Conservation (phyloP, 2,797 vertebrate genomes). For the Myotis daubentonii region DNA sequence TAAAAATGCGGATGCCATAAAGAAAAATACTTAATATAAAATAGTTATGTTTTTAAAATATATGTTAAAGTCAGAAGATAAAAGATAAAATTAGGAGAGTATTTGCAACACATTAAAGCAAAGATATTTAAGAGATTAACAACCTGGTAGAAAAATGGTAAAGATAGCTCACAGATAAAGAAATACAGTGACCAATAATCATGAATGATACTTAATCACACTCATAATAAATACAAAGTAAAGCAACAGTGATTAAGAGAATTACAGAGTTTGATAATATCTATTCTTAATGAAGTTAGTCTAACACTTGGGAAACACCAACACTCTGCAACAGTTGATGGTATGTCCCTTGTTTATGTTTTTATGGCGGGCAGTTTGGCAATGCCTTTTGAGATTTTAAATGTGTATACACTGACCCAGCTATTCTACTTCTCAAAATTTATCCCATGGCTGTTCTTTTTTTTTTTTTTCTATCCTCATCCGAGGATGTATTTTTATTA, state of each 20-base stretch:
- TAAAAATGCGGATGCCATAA: neutral
- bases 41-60: neutral
- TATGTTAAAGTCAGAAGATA: conserved; percentile 37
- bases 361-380: neutral
- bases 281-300: neutral
- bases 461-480: neutral
- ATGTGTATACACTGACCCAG: neutral
- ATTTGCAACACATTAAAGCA: conserved; percentile 39
- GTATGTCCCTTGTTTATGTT: neutral
- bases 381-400: conserved; percentile 45
- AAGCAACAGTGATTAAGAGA: neutral
- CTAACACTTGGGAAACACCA: neutral
- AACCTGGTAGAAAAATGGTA: conserved; percentile 31
- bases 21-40: conserved; percentile 32
- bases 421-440: neutral
- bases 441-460: neutral
- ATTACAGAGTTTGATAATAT: conserved; percentile 3
- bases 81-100: conserved; percentile 38
- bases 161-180: neutral
- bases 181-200: neutral
- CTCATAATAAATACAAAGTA: neutral
- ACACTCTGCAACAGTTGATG: neutral
- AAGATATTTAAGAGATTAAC: conserved; percentile 51
- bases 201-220: neutral
- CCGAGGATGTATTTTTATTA: neutral